phyloP scores from a whole-genome alignment of 2,797 vertebrate species.

The Cyclura pinguis region DNA sequence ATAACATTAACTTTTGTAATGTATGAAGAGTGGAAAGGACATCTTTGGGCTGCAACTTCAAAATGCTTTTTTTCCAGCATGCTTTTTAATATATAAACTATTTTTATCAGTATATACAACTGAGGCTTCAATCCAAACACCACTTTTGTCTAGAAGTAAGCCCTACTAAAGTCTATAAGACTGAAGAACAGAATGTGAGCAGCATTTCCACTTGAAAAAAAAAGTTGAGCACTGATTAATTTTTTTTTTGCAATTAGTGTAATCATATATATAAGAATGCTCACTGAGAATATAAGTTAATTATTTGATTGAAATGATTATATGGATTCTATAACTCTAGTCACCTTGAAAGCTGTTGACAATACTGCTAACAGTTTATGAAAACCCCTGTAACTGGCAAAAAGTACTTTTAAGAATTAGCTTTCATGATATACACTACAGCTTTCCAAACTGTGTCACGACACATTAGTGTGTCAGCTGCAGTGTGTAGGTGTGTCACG shows the following conservation, averaged over 20 bases:
- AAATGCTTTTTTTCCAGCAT: too few species aligned
- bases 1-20: background rate
- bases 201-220: slow-evolving; percentile 16
- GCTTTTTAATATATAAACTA: background rate
- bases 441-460: too few species aligned
- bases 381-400: background rate
- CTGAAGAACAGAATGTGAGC: background rate
- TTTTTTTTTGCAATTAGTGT: too few species aligned
- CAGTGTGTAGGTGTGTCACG: too few species aligned
- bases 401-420: background rate
- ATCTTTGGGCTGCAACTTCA: background rate
- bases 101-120: background rate
- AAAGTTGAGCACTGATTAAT: background rate
- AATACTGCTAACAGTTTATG: background rate
- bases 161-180: background rate
- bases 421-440: background rate
- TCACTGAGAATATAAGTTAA: background rate
- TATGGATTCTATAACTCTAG: background rate
- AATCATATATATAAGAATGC: background rate
- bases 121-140: background rate
- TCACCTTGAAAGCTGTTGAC: background rate
- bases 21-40: background rate
- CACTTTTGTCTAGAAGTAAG: background rate
- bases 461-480: too few species aligned
- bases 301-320: background rate